Evolutionary conservation across 2,113 vertebrate genomes (phyloP).

Genomic region (Clarias macrocephalus): DNA sequence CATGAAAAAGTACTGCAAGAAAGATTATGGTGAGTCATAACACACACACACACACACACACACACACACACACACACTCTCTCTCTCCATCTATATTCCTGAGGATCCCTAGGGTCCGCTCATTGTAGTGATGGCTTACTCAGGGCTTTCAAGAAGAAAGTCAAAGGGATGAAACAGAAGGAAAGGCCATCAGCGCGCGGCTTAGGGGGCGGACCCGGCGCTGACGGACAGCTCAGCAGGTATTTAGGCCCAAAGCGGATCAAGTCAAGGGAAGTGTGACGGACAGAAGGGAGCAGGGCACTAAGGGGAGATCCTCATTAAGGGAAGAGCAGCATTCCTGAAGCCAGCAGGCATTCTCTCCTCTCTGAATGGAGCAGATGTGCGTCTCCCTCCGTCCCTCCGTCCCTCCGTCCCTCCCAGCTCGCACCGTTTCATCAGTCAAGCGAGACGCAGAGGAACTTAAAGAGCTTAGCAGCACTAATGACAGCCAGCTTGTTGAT

Average conservation of each 20-base stretch:
- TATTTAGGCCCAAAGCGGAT: conserved; percentile 60
- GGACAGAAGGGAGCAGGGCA: conserved; percentile 55
- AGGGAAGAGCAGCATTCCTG: conserved; percentile 65
- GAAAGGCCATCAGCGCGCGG: conserved; percentile 52
- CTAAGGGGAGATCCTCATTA: conserved; percentile 68
- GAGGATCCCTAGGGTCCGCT: conserved; percentile 38
- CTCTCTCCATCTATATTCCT: conserved; percentile 41
- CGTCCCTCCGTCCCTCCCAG: conserved; percentile 61
- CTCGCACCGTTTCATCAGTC: conserved; percentile 62
- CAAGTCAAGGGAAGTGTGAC: conserved; percentile 64
- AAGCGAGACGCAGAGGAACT: conserved; percentile 60
- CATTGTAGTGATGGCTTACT: conserved; percentile 67
- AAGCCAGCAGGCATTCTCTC: conserved; percentile 61
- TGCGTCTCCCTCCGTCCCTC: conserved; percentile 60
- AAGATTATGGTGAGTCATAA: conserved; percentile 91
- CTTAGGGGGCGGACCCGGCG: conserved; percentile 50
- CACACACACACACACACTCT: background rate
- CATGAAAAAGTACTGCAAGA: conserved; percentile 99
- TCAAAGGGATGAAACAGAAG: conserved; percentile 67
- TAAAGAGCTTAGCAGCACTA: conserved; percentile 66
- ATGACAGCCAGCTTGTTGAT: conserved; percentile 56
- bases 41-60: conserved; percentile 24
- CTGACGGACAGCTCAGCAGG: conserved; percentile 59
- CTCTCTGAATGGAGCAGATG: conserved; percentile 73
- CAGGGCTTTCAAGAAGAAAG: conserved; percentile 56